These are phyloP conservation scores for Littorina saxatilis DNA, from an alignment of 1,140 invertebrate species.

Conservation along the genomic window DNA sequence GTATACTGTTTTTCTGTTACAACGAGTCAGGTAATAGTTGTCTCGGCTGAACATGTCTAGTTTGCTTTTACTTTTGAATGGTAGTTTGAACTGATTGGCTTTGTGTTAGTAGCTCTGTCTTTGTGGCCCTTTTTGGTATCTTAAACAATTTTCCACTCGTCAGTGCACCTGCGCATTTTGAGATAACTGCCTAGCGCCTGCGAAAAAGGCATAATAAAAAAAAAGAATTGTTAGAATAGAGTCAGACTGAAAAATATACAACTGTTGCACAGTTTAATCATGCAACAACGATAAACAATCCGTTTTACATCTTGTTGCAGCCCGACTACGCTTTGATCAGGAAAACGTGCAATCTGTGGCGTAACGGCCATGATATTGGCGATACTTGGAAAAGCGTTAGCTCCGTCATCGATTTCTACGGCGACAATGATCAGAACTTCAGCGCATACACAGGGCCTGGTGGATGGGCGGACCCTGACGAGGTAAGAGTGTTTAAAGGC, in stretches of 20 bases:
- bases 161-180: too few relatives aligned
- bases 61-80: too few relatives aligned
- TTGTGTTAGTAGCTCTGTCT: too few relatives aligned
- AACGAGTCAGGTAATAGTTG: too few relatives aligned
- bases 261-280: background rate
- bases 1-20: too few relatives aligned
- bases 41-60: too few relatives aligned
- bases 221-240: background rate
- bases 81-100: too few relatives aligned
- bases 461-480: slow-evolving; percentile 98
- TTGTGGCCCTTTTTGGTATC: too few relatives aligned
- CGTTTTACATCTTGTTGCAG: slow-evolving; percentile 75
- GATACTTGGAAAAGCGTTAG: slow-evolving; percentile 95
- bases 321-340: slow-evolving; percentile 93
- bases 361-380: slow-evolving; percentile 96
- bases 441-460: slow-evolving; percentile 94
- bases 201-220: too few relatives aligned
- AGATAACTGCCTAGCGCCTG: too few relatives aligned
- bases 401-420: slow-evolving; percentile 96
- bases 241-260: background rate
- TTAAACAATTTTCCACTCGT: too few relatives aligned
- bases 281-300: background rate
- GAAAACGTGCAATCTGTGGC: slow-evolving; percentile 95
- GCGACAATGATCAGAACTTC: slow-evolving; percentile 92
- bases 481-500: slow-evolving; percentile 83